Conservation (phyloP, 1,140 invertebrate genomes). For the Rhysida immarginata region DNA sequence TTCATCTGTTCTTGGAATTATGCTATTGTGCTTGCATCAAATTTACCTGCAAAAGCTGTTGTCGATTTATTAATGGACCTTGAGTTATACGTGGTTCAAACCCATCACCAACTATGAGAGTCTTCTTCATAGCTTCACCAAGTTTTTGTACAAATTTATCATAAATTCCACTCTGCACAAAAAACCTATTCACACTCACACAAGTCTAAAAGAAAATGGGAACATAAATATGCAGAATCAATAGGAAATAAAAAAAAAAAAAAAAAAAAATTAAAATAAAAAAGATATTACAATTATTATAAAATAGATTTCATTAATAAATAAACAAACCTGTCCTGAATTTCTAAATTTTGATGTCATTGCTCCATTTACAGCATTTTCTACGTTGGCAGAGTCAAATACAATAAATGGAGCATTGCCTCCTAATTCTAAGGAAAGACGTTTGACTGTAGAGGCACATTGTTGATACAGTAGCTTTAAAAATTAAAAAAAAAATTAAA, state of each 20-base stretch:
- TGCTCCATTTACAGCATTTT: conserved; percentile 68
- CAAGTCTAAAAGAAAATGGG: conserved; percentile 54
- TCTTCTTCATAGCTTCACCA: conserved; percentile 44
- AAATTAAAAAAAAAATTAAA: conserved; percentile 2
- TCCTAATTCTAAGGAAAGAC: conserved; percentile 80
- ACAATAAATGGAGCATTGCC: conserved; percentile 98
- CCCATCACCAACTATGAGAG: conserved; percentile 69
- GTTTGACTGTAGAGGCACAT: conserved; percentile 72
- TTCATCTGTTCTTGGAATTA: no score
- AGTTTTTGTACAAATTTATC: conserved; percentile 68
- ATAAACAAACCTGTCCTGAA: conserved; percentile 52
- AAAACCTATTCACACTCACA: conserved; percentile 83
- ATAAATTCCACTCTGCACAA: conserved; percentile 71
- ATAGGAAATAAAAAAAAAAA: not conserved
- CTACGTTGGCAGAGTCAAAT: conserved; percentile 82
- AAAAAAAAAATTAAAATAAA: no score
- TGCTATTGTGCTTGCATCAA: no score
- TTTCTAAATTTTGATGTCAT: conserved; percentile 91
- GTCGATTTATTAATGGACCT: conserved; percentile 82
- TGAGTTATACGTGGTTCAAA: conserved; percentile 50
- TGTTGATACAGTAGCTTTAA: conserved; percentile 62
- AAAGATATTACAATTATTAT: no score
- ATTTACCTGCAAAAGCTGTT: conserved; percentile 62
- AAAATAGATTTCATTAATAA: conserved; percentile 82
- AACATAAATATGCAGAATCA: not conserved